phyloP scores from a whole-genome alignment of 2,888 invertebrate genomes.

The Mesochorus sp. region DNA sequence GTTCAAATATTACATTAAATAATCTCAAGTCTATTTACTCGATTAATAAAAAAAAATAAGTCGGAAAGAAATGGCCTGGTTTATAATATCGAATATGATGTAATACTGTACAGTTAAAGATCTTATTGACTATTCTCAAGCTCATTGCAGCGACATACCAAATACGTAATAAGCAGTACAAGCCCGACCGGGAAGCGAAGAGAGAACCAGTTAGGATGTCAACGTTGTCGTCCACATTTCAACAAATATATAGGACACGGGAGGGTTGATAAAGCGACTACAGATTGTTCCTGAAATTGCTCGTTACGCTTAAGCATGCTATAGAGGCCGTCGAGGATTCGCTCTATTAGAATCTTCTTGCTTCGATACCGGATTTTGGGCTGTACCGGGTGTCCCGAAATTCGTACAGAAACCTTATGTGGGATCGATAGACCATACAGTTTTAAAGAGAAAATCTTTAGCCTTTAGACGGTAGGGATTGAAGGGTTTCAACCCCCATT shows the following conservation, averaged over 20 bases:
- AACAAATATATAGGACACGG: conserved; percentile 14
- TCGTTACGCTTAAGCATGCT: conserved; percentile 41
- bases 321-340: conserved; percentile 3
- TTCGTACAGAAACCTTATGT: too few relatives aligned
- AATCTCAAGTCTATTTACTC: too few relatives aligned
- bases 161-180: not conserved
- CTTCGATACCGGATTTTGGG: conserved; percentile 10
- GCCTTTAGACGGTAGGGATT: too few relatives aligned
- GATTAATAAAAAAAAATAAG: not conserved
- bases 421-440: too few relatives aligned
- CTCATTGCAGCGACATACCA: not conserved
- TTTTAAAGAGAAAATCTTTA: too few relatives aligned
- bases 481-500: too few relatives aligned
- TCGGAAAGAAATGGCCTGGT: not conserved
- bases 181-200: conserved; percentile 7
- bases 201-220: conserved; percentile 50
- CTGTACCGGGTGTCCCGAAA: too few relatives aligned
- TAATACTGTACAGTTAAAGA: too few relatives aligned
- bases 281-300: conserved; percentile 53
- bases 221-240: conserved; percentile 43
- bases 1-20: too few relatives aligned
- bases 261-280: conserved; percentile 28
- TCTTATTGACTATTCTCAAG: too few relatives aligned
- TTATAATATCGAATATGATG: too few relatives aligned
- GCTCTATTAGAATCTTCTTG: conserved; percentile 18